Base-by-base conservation (phyloP, 2,797 vertebrate genomes). In the Chaetodon trifasciatus region DNA sequence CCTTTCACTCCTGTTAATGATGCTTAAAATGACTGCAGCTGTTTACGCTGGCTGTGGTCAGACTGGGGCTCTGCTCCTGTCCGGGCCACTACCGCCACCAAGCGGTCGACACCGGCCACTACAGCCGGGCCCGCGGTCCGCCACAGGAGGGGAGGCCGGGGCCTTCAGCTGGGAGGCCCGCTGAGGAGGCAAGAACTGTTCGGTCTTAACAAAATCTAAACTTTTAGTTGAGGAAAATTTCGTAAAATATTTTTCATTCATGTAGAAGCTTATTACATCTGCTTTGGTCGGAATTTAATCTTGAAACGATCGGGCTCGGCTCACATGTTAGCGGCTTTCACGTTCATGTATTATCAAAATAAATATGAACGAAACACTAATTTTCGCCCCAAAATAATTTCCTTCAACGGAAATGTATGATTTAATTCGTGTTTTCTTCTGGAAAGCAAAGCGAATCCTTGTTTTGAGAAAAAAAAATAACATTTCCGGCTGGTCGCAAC, bases 81-180 rank as follows among this genome's bases (percentile, higher is more conserved):
- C 74, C 42, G 76, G 17, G 8, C 35, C 71, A 69, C 58, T 60
- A 79, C 35, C 87, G 81, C 91, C 92, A 69, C 88, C 81, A 2
- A 58, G 82, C 63, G 92, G 84, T 24, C 21, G 19, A 5, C 0
- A 0, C 1, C 10, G 0, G 13, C 1, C 24, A 23, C 71, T 85
- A 2, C 85, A 74, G 0, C 6, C 7, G 21, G 78, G 75, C 78
- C 74, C 53, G 35, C 3, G n/a, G 6, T 17, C 0, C 8, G 21
- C 49, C 13, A 2, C 3, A 28, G 15, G 3, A 8, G 17, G 46
- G 65, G 60, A 49, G 32, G 44, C 69, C 46, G 28, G 37, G 83
- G 86, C 88, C 88, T 84, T 35, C 16, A 8, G 15, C 44, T 0
- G 6, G 24, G n/a, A 21, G 74, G 53, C 73, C 74, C 3, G 50